Conservation (phyloP, 2,797 vertebrate genomes). For the Lacerta agilis region DNA sequence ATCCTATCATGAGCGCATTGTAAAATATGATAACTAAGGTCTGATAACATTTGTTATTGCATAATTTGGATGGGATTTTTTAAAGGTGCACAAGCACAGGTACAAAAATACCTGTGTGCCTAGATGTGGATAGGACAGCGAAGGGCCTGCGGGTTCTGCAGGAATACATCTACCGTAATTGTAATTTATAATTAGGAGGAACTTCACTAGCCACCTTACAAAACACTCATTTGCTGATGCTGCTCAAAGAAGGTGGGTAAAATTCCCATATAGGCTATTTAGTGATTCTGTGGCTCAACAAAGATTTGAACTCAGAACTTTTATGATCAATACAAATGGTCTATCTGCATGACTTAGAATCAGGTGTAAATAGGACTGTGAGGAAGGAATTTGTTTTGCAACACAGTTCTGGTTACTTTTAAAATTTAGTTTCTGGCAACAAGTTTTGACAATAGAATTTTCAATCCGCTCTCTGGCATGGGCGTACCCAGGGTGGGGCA, state of each 20-base stretch:
- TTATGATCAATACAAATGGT: background rate
- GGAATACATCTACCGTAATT: background rate
- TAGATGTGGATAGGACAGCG: no score
- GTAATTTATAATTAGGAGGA: background rate
- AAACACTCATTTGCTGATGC: constrained; percentile 8
- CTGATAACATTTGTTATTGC: no score
- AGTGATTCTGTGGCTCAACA: background rate
- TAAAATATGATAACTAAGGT: no score
- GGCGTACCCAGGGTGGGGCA: no score
- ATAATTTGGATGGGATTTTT: no score
- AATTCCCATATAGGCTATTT: background rate
- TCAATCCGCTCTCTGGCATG: background rate
- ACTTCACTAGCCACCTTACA: background rate
- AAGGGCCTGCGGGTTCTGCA: background rate
- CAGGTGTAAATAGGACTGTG: background rate
- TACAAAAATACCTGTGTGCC: no score
- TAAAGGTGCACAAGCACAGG: no score
- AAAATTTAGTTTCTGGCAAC: background rate
- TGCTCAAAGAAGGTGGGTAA: constrained; percentile 3
- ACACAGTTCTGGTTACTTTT: background rate
- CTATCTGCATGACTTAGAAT: background rate
- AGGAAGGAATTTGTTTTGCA: background rate
- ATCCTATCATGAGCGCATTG: no score
- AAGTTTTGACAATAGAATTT: background rate
- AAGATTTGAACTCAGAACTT: background rate